Percentiles rank a stretch among this genome's conserved stretches.
Evolutionary conservation across 2,113 vertebrate genomes (phyloP).

Genomic region (Abramis brama): DNA sequence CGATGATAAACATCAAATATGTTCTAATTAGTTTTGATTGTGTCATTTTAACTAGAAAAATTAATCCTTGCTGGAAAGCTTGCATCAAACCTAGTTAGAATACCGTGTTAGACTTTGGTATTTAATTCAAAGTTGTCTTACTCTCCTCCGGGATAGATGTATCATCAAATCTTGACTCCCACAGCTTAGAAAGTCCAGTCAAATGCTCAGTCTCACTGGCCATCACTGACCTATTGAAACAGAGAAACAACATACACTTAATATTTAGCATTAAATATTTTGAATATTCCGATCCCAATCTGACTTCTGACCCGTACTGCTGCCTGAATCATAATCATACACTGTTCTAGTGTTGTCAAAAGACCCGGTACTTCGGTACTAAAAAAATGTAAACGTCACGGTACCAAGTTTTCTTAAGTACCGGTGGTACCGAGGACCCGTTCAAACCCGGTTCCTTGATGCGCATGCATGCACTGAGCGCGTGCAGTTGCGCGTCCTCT

Average conservation of each 20-base stretch:
- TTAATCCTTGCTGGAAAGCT: not conserved
- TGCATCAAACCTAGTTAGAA: not conserved
- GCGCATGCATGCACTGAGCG: no score
- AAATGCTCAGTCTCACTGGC: slow-evolving; percentile 70
- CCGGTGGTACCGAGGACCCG: no score
- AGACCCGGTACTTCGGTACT: no score
- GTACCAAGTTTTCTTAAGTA: no score
- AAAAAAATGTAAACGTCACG: no score
- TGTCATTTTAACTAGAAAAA: not conserved
- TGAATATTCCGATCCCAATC: no score
- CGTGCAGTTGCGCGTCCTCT: no score
- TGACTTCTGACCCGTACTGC: no score
- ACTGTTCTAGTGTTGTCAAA: no score
- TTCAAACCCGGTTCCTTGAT: no score
- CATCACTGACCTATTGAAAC: slow-evolving; percentile 77
- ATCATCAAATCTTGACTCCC: slow-evolving; percentile 82
- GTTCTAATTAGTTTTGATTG: not conserved
- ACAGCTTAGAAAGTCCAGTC: slow-evolving; percentile 72
- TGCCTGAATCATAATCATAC: no score
- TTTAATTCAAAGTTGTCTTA: slow-evolving; percentile 60
- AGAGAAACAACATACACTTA: not conserved
- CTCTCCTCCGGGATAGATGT: slow-evolving; percentile 89
- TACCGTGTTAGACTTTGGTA: not conserved
- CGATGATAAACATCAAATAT: not conserved
- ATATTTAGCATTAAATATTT: no score